phyloP scores from a whole-genome alignment of 1,140 invertebrate species.

The Mya arenaria region DNA sequence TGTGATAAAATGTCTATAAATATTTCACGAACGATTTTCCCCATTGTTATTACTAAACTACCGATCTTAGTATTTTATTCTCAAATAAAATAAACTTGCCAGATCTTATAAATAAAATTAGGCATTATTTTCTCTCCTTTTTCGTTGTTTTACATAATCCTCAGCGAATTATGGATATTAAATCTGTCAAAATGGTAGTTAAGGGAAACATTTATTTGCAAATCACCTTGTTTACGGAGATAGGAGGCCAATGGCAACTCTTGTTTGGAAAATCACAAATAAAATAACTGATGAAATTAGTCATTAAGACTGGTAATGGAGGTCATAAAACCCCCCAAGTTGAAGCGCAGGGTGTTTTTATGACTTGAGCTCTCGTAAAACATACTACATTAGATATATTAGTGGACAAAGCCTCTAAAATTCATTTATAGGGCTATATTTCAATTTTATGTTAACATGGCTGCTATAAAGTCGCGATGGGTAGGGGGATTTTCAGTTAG shows the following conservation, averaged over 20 bases:
- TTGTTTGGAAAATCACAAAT: constrained; percentile 22
- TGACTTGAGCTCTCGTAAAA: constrained; percentile 13
- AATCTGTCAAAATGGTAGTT: constrained; percentile 30
- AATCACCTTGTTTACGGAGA: constrained; percentile 40
- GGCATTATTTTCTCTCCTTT: too few species aligned
- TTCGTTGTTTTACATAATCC: too few species aligned
- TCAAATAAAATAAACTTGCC: too few species aligned
- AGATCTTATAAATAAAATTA: too few species aligned
- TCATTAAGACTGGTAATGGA: constrained; percentile 29
- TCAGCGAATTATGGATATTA: too few species aligned
- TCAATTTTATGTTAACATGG: constrained; percentile 55
- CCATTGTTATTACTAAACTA: too few species aligned
- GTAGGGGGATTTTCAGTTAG: not conserved
- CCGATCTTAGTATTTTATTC: too few species aligned
- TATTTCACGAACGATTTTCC: too few species aligned
- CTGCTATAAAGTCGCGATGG: constrained; percentile 38
- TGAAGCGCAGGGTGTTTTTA: constrained; percentile 31
- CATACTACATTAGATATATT: constrained; percentile 39
- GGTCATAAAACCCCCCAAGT: constrained; percentile 42
- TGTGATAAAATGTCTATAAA: too few species aligned
- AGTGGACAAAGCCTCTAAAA: constrained; percentile 40
- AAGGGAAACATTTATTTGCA: constrained; percentile 54
- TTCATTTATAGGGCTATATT: constrained; percentile 50
- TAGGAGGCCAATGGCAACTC: constrained; percentile 18
- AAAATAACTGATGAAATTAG: constrained; percentile 43